A percentile compares a stretch with the other conserved stretches of the same genome.
phyloP scores from a whole-genome alignment of 2,113 vertebrate genomes.

The Lamprologus ornatipinnis region DNA sequence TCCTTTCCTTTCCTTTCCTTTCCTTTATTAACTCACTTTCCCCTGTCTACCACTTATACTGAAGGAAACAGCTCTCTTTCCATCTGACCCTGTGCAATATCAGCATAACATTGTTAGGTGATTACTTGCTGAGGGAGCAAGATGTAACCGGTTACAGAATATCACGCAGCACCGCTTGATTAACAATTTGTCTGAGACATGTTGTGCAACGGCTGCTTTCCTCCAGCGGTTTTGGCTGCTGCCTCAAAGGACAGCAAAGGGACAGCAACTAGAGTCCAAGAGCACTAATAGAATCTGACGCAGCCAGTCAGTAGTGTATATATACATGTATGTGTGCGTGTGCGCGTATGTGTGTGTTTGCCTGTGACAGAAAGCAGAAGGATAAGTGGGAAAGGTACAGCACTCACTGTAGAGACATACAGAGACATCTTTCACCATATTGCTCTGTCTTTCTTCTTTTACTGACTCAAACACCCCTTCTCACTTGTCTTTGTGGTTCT shows the following conservation, averaged over 20 bases:
- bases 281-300: slow-evolving; percentile 34
- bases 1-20: background rate
- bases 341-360: background rate
- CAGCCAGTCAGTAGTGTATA: background rate
- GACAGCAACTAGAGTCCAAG: slow-evolving; percentile 39
- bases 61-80: slow-evolving; percentile 18
- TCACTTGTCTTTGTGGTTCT: background rate
- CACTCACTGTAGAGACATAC: background rate
- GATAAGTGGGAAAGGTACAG: background rate
- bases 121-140: slow-evolving; percentile 27
- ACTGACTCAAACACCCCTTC: background rate
- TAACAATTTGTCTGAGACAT: slow-evolving; percentile 51
- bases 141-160: slow-evolving; percentile 34
- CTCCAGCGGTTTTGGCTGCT: slow-evolving; percentile 31
- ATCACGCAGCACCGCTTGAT: slow-evolving; percentile 42
- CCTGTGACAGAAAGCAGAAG: background rate
- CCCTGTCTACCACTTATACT: background rate
- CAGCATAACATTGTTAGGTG: slow-evolving; percentile 38
- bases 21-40: background rate
- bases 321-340: background rate
- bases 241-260: slow-evolving; percentile 32
- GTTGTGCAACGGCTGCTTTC: slow-evolving; percentile 11
- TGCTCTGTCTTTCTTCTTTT: background rate
- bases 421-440: background rate
- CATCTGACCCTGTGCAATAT: slow-evolving; percentile 29